Conservation (phyloP, 2,113 vertebrate species). For the Vireo altiloquus region DNA sequence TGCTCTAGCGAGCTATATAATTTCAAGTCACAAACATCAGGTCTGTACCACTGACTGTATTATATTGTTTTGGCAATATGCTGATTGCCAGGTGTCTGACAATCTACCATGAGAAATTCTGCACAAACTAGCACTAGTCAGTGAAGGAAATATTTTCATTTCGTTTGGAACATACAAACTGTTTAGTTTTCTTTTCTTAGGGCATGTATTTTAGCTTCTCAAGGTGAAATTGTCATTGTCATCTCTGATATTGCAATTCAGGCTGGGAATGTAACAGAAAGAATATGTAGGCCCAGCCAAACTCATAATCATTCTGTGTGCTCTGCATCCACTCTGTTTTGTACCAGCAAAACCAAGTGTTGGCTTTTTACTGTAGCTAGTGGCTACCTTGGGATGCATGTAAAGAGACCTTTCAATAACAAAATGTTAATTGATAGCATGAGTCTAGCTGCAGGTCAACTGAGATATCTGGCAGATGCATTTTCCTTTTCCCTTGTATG, state of each 20-base stretch:
- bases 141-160: background rate
- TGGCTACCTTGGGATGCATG: background rate
- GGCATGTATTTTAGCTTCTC: background rate
- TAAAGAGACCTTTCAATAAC: background rate
- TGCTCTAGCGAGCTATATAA: background rate
- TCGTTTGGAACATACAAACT: background rate
- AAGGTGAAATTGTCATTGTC: background rate
- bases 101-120: background rate
- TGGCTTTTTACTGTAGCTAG: background rate
- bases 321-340: background rate
- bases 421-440: background rate
- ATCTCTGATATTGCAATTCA: background rate
- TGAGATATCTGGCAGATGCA: background rate
- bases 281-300: background rate
- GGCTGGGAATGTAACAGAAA: background rate
- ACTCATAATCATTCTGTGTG: background rate
- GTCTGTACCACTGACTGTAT: background rate
- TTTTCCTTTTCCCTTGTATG: background rate
- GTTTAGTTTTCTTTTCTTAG: background rate
- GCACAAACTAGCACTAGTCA: background rate
- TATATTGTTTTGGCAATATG: background rate
- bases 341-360: background rate
- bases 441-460: background rate
- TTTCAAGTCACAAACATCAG: background rate
- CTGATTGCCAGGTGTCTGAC: background rate